Base-by-base conservation (phyloP, 2,113 vertebrate genomes). In the Channa argus region DNA sequence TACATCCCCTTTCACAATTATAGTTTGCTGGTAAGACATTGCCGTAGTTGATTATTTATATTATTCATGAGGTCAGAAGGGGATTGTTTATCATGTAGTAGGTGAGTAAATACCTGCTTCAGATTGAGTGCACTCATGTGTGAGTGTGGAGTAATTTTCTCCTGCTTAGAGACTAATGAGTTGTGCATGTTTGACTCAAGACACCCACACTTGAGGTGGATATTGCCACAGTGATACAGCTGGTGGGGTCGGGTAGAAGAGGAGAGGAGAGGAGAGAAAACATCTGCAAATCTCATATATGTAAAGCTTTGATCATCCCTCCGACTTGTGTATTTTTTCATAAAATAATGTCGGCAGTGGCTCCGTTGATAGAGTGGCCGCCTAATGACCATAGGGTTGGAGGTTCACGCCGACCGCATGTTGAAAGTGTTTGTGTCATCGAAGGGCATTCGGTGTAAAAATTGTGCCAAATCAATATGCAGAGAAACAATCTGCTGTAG, bases 161-260 rank as follows among this genome's bases (percentile, higher is more conserved):
- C 65, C 59, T 1, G 36, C 50, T 71, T 63, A 56, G 24, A 65
- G 63, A 65, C 78, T 86, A 74, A 85, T 86, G 80, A 89, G 75
- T 54, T 14, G 47, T 53, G 76, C 68, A 74, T 85, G 84, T 89
- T 83, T 73, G 54, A 53, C 79, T 75, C 41, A 47, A 56, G 54
- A 43, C 46, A 10, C 77, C 69, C 82, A 86, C 80, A 71, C 86
- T 12, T 39, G 50, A 63, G 51, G 50, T 87, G 65, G 71, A 77
- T 55, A 36, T 51, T 50, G 76, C 47, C 41, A 39, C 65, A 63
- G 13, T 58, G 54, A 58, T 11, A 84, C 46, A 53, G 46, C 34
- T 39, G 62, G 58, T 50, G 10, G 0, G 6, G 14, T 13, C 55
- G 2, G 38, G 8, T 9, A n/a, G 11, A 36, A 43, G 2, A 44